These are phyloP conservation scores for Physella acuta DNA, from an alignment of 1,140 invertebrate genomes.

Conservation along the genomic window DNA sequence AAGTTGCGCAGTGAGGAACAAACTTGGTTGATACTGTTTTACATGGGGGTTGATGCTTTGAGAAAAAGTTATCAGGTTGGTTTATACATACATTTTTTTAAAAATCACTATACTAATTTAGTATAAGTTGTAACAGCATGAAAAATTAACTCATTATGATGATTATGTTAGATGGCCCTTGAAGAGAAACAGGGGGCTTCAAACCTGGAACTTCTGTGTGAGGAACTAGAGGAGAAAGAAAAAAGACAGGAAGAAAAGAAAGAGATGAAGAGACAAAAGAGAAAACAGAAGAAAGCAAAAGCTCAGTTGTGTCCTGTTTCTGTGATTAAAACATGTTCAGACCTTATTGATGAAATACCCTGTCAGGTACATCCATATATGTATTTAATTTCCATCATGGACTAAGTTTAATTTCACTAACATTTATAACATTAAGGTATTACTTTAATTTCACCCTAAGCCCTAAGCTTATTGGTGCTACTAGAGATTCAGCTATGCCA, in stretches of 20 bases:
- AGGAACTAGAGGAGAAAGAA: conserved; percentile 68
- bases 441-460: too few species aligned
- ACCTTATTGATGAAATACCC: conserved; percentile 10
- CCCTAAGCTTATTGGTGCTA: too few species aligned
- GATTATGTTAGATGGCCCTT: conserved; percentile 71
- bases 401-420: too few species aligned
- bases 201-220: conserved; percentile 64
- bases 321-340: conserved; percentile 37
- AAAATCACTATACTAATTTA: neutral
- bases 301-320: conserved; percentile 24
- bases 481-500: too few species aligned
- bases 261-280: conserved; percentile 82
- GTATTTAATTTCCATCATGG: too few species aligned
- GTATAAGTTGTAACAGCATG: too few species aligned
- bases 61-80: conserved; percentile 77
- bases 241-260: conserved; percentile 77
- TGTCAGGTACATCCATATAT: conserved; percentile 21
- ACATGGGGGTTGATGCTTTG: conserved; percentile 81
- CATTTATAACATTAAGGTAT: too few species aligned
- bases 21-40: conserved; percentile 86
- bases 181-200: conserved; percentile 85
- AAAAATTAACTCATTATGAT: too few species aligned
- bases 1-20: conserved; percentile 85
- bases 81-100: neutral
- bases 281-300: conserved; percentile 77